Evolutionary conservation across 1,140 invertebrate species (phyloP), one percentile per base, ranked within the genome.

Genomic region (Vollenhovia emeryi): DNA sequence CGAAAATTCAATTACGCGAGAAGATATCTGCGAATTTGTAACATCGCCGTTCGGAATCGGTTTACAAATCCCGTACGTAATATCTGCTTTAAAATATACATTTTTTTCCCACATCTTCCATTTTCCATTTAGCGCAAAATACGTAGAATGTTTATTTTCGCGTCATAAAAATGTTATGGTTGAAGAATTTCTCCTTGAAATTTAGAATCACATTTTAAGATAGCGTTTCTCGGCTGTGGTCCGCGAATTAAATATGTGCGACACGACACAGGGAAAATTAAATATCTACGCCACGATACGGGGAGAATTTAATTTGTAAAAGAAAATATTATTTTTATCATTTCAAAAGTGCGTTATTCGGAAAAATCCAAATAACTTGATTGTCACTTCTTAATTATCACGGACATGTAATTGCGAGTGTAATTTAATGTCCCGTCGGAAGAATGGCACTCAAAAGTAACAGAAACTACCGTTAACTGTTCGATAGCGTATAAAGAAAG

Each of bases 21-120:
- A 76, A 43, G 21, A 57, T 57, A 74, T 40, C 15, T 24, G 15
- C 21, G 15, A 57, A 40, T 57, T 57, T 40, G 24, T 74, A 55
- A 74, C 57, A 27, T 57, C 8, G 6, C 15, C 24, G 18, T 71
- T 71, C 21, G 33, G 3, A 74, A 59, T 75, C 55, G 73, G n/a
- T 75, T 60, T 27, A 21, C 21, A 75, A 75, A 66, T 24, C 24
- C 13, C 13, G 9, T 48, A 33, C n/a, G 43, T 55, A 80, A 80
- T 55, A 68, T 69, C 60, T 80, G 33, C 60, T 80, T 80, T 80
- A 80, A 80, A 55, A 55, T 52, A 57, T n/a, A 57, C 55, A 48
- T 62, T 76, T 76, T 59, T 75, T 76, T 40, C n/a, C n/a, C 21
- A 48, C 71, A 15, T 55, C 50, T 55, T 73, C 48, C 69, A 69